phyloP scores from a whole-genome alignment of 2,888 invertebrate genomes.

The Epistrophe eligans region DNA sequence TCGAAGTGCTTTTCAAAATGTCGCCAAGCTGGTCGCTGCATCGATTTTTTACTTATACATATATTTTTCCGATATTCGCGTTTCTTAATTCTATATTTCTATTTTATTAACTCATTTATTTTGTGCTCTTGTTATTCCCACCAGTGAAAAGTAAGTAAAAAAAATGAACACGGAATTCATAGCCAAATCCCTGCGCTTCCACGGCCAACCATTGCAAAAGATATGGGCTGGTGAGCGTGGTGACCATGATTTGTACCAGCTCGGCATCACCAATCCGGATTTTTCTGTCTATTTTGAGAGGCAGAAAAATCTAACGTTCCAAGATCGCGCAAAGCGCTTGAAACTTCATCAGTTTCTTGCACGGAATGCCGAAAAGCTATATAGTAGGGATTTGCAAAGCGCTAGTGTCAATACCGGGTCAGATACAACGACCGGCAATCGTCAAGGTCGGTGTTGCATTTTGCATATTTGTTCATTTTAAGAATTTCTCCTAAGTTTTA shows the following conservation, averaged over 20 bases:
- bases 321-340: slow-evolving; percentile 92
- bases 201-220: slow-evolving; percentile 94
- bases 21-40: not conserved
- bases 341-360: slow-evolving; percentile 95
- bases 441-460: slow-evolving; percentile 59
- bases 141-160: slow-evolving; percentile 37
- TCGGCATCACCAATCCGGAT: slow-evolving; percentile 87
- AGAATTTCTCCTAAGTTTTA: not conserved
- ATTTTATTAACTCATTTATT: not conserved
- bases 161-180: slow-evolving; percentile 83
- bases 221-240: slow-evolving; percentile 94
- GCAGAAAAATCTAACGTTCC: slow-evolving; percentile 92
- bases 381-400: slow-evolving; percentile 85
- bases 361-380: slow-evolving; percentile 92
- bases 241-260: slow-evolving; percentile 88
- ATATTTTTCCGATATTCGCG: slow-evolving; percentile 1
- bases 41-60: slow-evolving; percentile 27
- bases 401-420: slow-evolving; percentile 79
- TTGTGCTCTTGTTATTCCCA: slow-evolving; percentile 46
- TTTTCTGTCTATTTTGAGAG: slow-evolving; percentile 91
- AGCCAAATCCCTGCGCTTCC: slow-evolving; percentile 91
- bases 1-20: not conserved
- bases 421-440: slow-evolving; percentile 33
- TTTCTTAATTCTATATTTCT: not conserved
- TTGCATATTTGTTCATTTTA: not conserved